Evolutionary conservation across 2,113 vertebrate species (phyloP).

Genomic region (Ciconia maguari): DNA sequence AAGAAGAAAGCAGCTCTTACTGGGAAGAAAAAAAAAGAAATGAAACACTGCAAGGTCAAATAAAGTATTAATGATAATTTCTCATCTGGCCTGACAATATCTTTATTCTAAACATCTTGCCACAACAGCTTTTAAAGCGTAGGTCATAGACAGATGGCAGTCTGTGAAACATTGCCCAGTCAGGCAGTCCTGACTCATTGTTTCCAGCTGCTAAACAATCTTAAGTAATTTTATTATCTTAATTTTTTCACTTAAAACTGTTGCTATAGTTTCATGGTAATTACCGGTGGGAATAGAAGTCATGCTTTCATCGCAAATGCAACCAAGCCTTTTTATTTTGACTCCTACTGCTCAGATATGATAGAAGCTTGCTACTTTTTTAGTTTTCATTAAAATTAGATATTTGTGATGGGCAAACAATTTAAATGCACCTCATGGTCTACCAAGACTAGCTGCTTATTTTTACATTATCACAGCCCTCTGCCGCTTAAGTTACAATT

Average conservation of each 20-base stretch:
- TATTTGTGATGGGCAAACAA: not conserved
- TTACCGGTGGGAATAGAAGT: not conserved
- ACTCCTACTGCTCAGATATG: not conserved
- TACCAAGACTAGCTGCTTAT: not conserved
- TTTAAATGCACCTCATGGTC: not conserved
- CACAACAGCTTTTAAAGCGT: not conserved
- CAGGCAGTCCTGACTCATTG: not conserved
- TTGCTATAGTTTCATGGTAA: conserved; percentile 4
- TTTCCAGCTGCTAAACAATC: conserved; percentile 5
- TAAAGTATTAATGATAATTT: not conserved
- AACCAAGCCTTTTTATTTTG: not conserved
- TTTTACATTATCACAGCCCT: not conserved
- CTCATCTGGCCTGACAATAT: not conserved
- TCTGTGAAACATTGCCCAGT: not conserved
- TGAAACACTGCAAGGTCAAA: not conserved
- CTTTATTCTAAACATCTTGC: not conserved
- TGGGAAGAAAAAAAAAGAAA: not conserved
- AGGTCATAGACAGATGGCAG: not conserved
- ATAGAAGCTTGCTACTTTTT: not conserved
- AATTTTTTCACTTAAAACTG: conserved; percentile 9
- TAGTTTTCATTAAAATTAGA: not conserved
- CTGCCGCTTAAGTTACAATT: not conserved
- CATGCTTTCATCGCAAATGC: not conserved
- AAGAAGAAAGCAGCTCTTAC: not conserved
- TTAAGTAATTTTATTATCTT: not conserved